Percentiles rank a stretch among this genome's conserved stretches.
phyloP scores from a whole-genome alignment of 2,888 invertebrate species.

The Pachycephus smyrnensis region DNA sequence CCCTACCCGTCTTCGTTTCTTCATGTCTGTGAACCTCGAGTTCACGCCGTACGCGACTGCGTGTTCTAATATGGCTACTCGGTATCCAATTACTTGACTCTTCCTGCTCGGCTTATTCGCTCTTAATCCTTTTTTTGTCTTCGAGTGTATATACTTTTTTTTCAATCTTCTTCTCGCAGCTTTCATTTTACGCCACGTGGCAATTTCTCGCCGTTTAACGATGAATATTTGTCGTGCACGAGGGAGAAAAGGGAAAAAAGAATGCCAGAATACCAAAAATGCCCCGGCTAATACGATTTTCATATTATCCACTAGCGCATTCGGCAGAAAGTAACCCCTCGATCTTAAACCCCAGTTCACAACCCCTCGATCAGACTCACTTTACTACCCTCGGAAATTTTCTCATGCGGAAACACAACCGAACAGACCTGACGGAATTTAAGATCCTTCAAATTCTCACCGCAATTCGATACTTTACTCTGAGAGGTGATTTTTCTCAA shows the following conservation, averaged over 20 bases:
- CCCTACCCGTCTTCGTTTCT: not conserved
- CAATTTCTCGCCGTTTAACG: not conserved
- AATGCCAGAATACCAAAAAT: not conserved
- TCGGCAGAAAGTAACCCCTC: not conserved
- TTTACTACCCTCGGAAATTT: not conserved
- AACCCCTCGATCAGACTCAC: not conserved
- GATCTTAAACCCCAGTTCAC: not conserved
- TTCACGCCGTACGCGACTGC: conserved; percentile 29
- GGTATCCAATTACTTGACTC: conserved; percentile 64
- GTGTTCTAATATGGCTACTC: conserved; percentile 65
- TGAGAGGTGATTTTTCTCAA: not conserved
- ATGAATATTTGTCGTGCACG: not conserved
- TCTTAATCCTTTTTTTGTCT: not conserved
- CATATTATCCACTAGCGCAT: not conserved
- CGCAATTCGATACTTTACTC: not conserved
- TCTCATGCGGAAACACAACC: not conserved
- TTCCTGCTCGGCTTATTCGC: conserved; percentile 22
- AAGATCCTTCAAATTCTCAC: not conserved
- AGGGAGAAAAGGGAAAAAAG: not conserved
- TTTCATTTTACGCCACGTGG: conserved; percentile 3
- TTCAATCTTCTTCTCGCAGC: conserved; percentile 3
- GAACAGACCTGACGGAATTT: not conserved
- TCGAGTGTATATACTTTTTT: not conserved
- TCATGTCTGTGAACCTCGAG: not conserved
- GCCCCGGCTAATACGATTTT: not conserved